These are phyloP conservation scores for Vulpes ferrilata DNA, from an alignment of 2,113 vertebrate species.

Conservation along the genomic window DNA sequence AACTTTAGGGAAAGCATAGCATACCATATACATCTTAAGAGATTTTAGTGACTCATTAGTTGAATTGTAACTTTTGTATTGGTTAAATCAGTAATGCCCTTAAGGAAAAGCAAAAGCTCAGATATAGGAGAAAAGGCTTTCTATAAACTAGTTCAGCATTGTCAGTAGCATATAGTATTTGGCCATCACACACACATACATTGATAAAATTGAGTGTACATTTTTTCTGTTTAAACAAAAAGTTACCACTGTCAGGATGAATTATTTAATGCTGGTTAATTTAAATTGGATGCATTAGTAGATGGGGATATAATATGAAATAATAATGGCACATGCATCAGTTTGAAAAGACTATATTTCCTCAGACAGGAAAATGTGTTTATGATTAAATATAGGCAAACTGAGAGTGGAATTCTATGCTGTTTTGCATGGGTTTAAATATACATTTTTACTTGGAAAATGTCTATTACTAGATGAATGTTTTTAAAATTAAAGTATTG, in stretches of 20 bases:
- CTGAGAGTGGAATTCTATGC: neutral
- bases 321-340: neutral
- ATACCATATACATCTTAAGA: neutral
- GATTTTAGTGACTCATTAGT: neutral
- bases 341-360: neutral
- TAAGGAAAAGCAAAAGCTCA: neutral
- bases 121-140: neutral
- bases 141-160: neutral
- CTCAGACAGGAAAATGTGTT: neutral
- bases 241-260: neutral
- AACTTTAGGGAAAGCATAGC: neutral
- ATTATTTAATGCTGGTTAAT: neutral
- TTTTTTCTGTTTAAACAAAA: neutral
- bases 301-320: neutral
- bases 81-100: neutral
- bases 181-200: neutral
- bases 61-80: neutral
- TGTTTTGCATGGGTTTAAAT: neutral
- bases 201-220: neutral
- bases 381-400: neutral
- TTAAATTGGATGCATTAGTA: neutral
- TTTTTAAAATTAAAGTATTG: conserved; percentile 6
- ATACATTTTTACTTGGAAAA: neutral
- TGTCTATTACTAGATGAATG: neutral
- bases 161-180: neutral